Evolutionary conservation across 2,888 invertebrate genomes (phyloP).

Genomic region (Euphydryas editha): DNA sequence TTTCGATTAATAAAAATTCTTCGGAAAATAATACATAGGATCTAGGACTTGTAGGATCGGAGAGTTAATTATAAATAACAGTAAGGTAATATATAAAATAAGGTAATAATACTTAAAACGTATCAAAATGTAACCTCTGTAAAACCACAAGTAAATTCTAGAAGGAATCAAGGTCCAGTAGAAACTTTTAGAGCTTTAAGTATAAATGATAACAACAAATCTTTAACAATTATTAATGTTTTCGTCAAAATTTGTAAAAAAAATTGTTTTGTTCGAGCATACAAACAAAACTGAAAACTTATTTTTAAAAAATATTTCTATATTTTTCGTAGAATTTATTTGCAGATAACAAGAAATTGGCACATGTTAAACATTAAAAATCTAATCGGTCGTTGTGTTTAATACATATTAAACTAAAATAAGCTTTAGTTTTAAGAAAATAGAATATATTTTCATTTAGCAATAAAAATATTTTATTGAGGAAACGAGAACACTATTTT

Average conservation of each 20-base stretch:
- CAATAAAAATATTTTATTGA: neutral
- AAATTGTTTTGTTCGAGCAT: neutral
- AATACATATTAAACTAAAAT: conserved; percentile 17
- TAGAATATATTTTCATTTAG: neutral
- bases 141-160: too few relatives aligned
- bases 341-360: conserved; percentile 24
- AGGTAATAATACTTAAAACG: too few relatives aligned
- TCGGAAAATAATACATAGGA: too few relatives aligned
- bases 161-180: too few relatives aligned
- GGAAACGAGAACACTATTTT: neutral
- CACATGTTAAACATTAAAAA: conserved; percentile 28
- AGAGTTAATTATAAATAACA: too few relatives aligned
- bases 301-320: neutral
- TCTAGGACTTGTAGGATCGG: too few relatives aligned
- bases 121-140: too few relatives aligned
- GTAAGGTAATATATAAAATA: too few relatives aligned
- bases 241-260: too few relatives aligned
- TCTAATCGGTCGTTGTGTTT: conserved; percentile 33
- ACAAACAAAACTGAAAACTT: neutral
- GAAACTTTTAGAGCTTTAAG: too few relatives aligned
- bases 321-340: conserved; percentile 2
- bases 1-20: too few relatives aligned
- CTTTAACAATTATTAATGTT: too few relatives aligned
- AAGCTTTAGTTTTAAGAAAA: conserved; percentile 5
- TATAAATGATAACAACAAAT: neutral